These are phyloP conservation scores for Ophioninae sp. DNA, from an alignment of 2,888 invertebrate species.

Conservation along the genomic window DNA sequence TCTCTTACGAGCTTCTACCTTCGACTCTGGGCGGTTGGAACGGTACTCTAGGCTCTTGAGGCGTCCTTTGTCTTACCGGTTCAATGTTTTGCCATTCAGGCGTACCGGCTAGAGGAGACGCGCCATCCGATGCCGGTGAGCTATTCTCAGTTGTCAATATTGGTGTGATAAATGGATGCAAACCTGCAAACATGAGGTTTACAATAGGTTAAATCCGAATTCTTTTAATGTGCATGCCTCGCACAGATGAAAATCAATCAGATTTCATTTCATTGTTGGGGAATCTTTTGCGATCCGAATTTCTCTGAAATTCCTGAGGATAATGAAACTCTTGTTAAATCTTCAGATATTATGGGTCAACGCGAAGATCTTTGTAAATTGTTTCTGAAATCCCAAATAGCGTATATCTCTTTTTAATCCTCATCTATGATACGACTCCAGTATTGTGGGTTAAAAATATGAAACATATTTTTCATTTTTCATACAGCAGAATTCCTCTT, in stretches of 20 bases:
- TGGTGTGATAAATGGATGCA: constrained; percentile 62
- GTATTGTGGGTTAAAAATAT: no score
- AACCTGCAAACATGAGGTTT: constrained; percentile 51
- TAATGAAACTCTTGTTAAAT: not conserved
- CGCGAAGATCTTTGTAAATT: not conserved
- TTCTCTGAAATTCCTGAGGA: not conserved
- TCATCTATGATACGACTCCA: no score
- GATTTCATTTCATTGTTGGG: not conserved
- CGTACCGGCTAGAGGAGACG: constrained; percentile 37
- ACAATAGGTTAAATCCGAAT: not conserved
- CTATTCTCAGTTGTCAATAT: constrained; percentile 55
- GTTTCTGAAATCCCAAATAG: not conserved
- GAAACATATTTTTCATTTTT: no score
- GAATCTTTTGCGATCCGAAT: not conserved
- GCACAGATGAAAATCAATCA: not conserved
- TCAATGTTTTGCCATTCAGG: constrained; percentile 70
- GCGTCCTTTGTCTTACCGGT: constrained; percentile 71
- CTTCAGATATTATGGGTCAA: not conserved
- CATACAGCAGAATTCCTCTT: no score
- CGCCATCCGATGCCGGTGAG: constrained; percentile 32
- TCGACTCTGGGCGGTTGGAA: constrained; percentile 74
- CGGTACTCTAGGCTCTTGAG: constrained; percentile 69
- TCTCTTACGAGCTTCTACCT: constrained; percentile 76
- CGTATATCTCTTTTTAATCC: not conserved
- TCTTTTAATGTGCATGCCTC: not conserved